phyloP scores from a whole-genome alignment of 2,888 invertebrate species.

The Onthophagus sagittarius region DNA sequence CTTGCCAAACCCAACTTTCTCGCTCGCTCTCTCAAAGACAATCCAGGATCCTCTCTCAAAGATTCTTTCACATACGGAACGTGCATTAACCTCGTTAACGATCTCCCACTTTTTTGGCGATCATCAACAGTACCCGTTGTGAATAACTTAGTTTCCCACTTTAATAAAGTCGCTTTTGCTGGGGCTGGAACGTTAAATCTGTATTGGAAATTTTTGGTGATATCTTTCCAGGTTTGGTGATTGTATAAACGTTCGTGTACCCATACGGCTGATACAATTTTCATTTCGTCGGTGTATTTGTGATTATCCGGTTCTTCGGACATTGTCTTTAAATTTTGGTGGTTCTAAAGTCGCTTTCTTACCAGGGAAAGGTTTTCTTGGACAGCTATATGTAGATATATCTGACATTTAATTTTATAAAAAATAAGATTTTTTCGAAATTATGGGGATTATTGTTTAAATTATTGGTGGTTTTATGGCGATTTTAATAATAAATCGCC shows the following conservation, averaged over 20 bases:
- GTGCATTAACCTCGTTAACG: conserved; percentile 39
- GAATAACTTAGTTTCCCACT: conserved; percentile 49
- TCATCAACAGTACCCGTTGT: conserved; percentile 48
- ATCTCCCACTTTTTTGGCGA: conserved; percentile 47
- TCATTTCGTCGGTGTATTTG: conserved; percentile 47
- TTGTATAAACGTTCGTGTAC: conserved; percentile 50
- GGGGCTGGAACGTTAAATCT: conserved; percentile 49
- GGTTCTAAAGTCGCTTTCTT: background rate
- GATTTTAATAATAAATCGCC: too few relatives aligned
- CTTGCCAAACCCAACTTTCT: conserved; percentile 45
- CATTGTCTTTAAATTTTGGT: conserved; percentile 18
- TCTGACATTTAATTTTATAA: background rate
- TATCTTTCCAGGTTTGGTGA: conserved; percentile 43
- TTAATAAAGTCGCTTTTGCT: conserved; percentile 33
- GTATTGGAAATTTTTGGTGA: conserved; percentile 47
- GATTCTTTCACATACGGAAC: conserved; percentile 46
- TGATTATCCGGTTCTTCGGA: conserved; percentile 26
- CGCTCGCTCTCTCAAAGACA: conserved; percentile 48
- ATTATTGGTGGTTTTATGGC: background rate
- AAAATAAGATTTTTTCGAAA: background rate
- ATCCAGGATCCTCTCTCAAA: conserved; percentile 42
- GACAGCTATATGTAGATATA: conserved; percentile 36
- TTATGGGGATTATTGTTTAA: background rate
- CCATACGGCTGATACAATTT: conserved; percentile 52
- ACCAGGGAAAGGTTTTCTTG: conserved; percentile 27